These are phyloP conservation scores for Glaucidium brasilianum DNA, from an alignment of 2,113 vertebrate species.

Conservation along the genomic window DNA sequence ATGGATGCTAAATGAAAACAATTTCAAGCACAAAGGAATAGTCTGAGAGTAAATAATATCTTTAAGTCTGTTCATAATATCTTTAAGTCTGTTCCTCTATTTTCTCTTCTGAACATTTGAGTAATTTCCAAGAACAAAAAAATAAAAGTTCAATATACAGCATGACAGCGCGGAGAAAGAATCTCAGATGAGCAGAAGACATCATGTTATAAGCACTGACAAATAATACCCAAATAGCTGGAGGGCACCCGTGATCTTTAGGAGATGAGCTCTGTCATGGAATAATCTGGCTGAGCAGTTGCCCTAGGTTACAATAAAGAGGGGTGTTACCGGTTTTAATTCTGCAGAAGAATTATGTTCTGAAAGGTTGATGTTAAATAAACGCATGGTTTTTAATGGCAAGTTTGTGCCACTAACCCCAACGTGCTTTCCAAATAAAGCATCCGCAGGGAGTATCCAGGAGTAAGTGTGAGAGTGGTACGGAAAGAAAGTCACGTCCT, in stretches of 20 bases:
- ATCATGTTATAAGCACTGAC: background rate
- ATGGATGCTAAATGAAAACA: background rate
- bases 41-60: background rate
- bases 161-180: background rate
- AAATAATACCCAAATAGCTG: background rate
- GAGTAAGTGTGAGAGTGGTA: background rate
- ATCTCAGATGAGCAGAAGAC: background rate
- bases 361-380: background rate
- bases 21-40: background rate
- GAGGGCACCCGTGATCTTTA: background rate
- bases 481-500: background rate
- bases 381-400: background rate
- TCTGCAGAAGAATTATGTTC: background rate
- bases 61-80: background rate
- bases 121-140: background rate
- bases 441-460: background rate
- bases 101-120: background rate
- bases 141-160: background rate
- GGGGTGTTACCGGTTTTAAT: background rate
- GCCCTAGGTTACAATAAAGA: background rate
- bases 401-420: background rate
- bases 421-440: accelerated
- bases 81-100: background rate
- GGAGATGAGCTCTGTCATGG: background rate
- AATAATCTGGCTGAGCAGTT: background rate